Percentiles rank a stretch among this genome's conserved stretches.
These are phyloP conservation scores for Omphaloscelis lunosa DNA, from an alignment of 2,888 invertebrate species.

Conservation along the genomic window DNA sequence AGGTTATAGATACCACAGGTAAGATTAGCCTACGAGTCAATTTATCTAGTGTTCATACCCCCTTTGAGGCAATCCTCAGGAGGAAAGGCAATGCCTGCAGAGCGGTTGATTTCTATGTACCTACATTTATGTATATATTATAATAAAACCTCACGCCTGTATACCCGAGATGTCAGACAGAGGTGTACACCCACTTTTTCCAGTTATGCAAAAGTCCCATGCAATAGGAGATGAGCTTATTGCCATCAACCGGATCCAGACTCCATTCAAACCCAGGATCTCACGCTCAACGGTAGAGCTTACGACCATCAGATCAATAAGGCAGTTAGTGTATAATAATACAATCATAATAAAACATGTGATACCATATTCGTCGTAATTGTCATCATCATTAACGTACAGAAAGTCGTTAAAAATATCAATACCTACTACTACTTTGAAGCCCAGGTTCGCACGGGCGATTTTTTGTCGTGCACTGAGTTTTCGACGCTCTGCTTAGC, in stretches of 20 bases:
- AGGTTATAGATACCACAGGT: not conserved
- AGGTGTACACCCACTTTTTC: no score
- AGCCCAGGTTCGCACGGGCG: no score
- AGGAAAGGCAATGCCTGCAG: not conserved
- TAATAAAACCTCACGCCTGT: no score
- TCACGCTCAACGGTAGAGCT: no score
- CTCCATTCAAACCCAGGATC: no score
- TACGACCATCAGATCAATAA: not conserved
- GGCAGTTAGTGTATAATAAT: not conserved
- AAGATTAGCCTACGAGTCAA: slow-evolving; percentile 11
- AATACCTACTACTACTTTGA: no score
- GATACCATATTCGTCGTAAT: not conserved
- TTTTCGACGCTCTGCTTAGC: no score
- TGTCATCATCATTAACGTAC: not conserved
- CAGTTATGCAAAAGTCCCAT: no score
- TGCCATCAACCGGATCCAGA: no score
- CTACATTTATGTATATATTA: not conserved
- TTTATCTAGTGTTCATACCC: slow-evolving; percentile 15
- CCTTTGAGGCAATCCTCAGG: slow-evolving; percentile 18
- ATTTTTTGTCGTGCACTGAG: no score
- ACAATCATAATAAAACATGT: not conserved
- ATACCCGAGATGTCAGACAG: no score
- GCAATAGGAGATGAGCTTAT: no score
- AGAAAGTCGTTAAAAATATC: not conserved
- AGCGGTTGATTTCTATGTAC: slow-evolving; percentile 7